Evolutionary conservation across 1,140 invertebrate species (phyloP), one percentile per base, ranked within the genome.

Genomic region (Meteorus sp.): DNA sequence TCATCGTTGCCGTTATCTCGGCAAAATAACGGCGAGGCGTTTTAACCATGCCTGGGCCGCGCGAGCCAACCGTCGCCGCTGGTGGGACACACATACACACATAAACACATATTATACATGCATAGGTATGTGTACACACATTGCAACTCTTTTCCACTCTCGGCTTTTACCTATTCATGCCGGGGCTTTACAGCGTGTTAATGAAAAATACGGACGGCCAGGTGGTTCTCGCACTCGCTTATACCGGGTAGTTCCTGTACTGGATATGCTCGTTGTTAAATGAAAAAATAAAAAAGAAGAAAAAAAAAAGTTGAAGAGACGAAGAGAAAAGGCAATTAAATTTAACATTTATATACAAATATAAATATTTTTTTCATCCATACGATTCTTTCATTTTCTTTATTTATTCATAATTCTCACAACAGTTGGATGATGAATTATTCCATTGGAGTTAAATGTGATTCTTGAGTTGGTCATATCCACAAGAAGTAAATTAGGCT

Each of bases 191-290:
- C 66, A 74, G 59, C 65, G 72, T 63, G 73, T 74, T 74, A 75
- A 75, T 75, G 73, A 75, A 75, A 75, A 74, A 74, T 75, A 66
- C 67, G 67, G 58, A 65, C 65, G 59, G 69, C 73, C 72, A 71
- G 70, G 65, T 71, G 71, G 66, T 60, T 64, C 56, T 64, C 56
- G 67, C 65, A 63, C 58, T 63, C 60, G 50, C 53, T 29, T 60
- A 61, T 72, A 73, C 63, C 66, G 63, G 65, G 68, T 64, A 55
- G 60, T 29, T 45, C 29, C 27, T 47, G 47, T 39, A 27, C 55
- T 15, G 11, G 35, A 39, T 13, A 39, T 39, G 8, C 8, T n/a
- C 35, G 15, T 29, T 5, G 4, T 5, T 29, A 29, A 29, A 29
- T 5, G 4, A 15, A 39, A 15, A 43, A 3, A 50, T 15, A 56